phyloP scores from a whole-genome alignment of 2,888 invertebrate genomes.

The Lasioglossum lativentre region DNA sequence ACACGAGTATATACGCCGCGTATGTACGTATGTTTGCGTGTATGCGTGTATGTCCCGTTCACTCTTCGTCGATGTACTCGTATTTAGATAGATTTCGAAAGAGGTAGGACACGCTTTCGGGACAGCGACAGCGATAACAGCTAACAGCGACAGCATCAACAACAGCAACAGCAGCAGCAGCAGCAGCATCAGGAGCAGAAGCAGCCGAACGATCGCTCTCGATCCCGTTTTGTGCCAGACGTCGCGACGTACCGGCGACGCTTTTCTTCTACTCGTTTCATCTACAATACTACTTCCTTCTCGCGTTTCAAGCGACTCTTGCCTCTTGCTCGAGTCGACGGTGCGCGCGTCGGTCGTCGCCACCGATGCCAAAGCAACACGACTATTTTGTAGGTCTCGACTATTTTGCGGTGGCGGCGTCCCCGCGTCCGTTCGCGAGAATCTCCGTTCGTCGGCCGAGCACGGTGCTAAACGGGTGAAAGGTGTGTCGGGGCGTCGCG shows the following conservation, averaged over 20 bases:
- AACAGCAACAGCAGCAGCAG: not conserved
- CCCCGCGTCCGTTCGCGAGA: not conserved
- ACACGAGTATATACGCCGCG: not conserved
- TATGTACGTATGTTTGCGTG: not conserved
- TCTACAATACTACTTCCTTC: not conserved
- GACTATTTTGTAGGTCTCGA: not conserved
- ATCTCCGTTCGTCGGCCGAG: not conserved
- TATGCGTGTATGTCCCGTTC: constrained; percentile 16
- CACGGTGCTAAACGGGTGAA: not conserved
- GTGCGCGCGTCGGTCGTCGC: not conserved
- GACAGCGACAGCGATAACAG: not conserved
- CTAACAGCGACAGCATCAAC: not conserved
- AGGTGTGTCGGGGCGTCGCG: not conserved
- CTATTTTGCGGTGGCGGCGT: not conserved
- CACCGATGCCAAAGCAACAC: constrained; percentile 7
- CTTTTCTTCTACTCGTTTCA: not conserved
- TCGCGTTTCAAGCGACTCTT: not conserved
- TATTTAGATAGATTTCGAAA: constrained; percentile 1
- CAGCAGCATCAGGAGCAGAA: not conserved
- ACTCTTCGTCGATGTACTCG: constrained; percentile 7
- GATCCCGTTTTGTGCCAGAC: constrained; percentile 26
- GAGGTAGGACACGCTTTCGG: too few species aligned
- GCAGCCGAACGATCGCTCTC: not conserved
- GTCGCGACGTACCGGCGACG: constrained; percentile 5
- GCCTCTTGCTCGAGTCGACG: not conserved